Conservation (phyloP, 1,140 invertebrate genomes). For the Trypoxylus dichotomus region DNA sequence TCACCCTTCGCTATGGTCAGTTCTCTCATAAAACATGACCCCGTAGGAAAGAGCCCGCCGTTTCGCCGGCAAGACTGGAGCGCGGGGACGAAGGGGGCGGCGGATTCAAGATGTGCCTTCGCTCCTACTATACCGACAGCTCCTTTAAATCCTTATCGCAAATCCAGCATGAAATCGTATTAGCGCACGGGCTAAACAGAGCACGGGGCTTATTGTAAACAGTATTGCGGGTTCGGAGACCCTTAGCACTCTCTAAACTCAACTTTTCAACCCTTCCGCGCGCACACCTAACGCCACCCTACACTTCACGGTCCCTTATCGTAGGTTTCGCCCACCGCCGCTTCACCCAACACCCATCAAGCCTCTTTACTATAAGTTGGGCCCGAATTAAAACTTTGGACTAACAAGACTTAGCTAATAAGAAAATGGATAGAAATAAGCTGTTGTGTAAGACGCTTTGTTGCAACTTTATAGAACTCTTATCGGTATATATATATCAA, state of each 20-base stretch:
- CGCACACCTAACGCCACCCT: conserved; percentile 4
- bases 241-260: conserved; percentile 55
- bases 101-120: not conserved
- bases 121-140: not conserved
- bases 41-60: conserved; percentile 2
- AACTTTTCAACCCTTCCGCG: conserved; percentile 53
- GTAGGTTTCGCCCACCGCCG: not conserved
- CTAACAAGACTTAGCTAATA: conserved; percentile 58
- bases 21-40: conserved; percentile 26
- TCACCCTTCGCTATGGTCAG: not conserved
- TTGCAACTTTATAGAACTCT: conserved; percentile 15
- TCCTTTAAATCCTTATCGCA: conserved; percentile 54
- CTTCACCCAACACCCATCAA: not conserved
- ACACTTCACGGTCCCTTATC: not conserved
- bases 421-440: conserved; percentile 56
- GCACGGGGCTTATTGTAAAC: conserved; percentile 52
- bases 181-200: conserved; percentile 51
- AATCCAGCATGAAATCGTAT: conserved; percentile 60
- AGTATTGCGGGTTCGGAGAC: conserved; percentile 54
- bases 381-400: conserved; percentile 61
- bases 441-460: conserved; percentile 54
- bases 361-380: conserved; percentile 56
- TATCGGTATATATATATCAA: not conserved
- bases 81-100: not conserved
- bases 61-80: not conserved